Conservation (phyloP, 2,888 invertebrate species). For the Globia sparganii region DNA sequence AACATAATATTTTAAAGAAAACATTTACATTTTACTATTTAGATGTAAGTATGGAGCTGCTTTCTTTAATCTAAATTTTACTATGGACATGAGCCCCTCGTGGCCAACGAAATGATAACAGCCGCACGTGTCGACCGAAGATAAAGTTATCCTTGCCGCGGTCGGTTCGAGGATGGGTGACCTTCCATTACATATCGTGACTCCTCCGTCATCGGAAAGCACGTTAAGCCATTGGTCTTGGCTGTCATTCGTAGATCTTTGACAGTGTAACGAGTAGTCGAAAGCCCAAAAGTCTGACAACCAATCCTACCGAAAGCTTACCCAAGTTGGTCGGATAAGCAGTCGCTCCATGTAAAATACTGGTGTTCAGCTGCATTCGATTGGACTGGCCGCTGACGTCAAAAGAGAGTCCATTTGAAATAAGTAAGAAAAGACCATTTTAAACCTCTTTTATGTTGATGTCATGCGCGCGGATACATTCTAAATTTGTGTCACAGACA, state of each 20-base stretch:
- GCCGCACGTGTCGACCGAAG: neutral
- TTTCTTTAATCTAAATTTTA: neutral
- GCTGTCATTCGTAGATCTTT: neutral
- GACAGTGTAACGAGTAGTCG: neutral
- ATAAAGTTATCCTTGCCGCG: neutral
- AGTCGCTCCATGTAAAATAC: no score
- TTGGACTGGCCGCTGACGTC: neutral
- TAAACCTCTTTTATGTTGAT: conserved; percentile 61
- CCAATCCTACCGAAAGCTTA: no score
- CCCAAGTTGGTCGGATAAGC: neutral
- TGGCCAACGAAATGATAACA: neutral
- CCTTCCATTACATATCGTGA: neutral
- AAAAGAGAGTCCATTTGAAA: conserved; percentile 34
- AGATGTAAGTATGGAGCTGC: neutral
- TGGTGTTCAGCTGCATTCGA: neutral
- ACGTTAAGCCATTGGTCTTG: neutral
- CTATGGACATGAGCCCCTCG: no score
- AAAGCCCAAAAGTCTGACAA: neutral
- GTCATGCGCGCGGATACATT: conserved; percentile 59
- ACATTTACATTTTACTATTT: neutral
- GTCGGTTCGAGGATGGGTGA: neutral
- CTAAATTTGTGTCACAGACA: conserved; percentile 59
- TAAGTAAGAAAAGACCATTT: conserved; percentile 53
- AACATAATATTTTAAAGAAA: conserved; percentile 7
- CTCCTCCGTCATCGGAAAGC: neutral